phyloP scores from a whole-genome alignment of 2,797 vertebrate genomes.

The Periophthalmus magnuspinnatus region DNA sequence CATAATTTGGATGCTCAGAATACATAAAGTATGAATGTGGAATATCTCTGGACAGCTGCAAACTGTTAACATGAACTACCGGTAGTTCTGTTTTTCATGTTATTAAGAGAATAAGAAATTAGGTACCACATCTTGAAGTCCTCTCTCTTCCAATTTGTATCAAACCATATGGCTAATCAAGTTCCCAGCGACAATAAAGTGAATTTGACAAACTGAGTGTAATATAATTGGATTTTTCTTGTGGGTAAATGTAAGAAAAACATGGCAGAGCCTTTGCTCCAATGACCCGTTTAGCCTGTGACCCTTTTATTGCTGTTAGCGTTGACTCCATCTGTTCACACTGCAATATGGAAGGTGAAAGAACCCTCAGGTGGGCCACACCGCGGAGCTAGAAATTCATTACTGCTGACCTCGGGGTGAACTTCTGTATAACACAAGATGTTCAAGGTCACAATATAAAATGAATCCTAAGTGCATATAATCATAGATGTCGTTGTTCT shows the following conservation, averaged over 20 bases:
- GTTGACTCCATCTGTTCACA: slow-evolving; percentile 10
- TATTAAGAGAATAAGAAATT: too few relatives aligned
- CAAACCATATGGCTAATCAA: not conserved
- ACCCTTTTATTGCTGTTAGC: slow-evolving; percentile 9
- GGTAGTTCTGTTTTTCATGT: too few relatives aligned
- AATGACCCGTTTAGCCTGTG: not conserved
- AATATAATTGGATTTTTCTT: not conserved
- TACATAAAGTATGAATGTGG: too few relatives aligned
- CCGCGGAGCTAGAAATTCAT: slow-evolving; percentile 3
- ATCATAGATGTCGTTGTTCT: too few relatives aligned
- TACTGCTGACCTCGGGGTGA: slow-evolving; percentile 19
- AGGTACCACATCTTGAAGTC: not conserved
- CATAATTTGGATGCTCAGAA: too few relatives aligned
- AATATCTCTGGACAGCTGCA: too few relatives aligned
- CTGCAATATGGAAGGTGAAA: not conserved
- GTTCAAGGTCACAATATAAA: slow-evolving; percentile 4
- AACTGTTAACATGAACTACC: too few relatives aligned
- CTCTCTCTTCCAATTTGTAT: not conserved
- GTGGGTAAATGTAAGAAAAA: not conserved
- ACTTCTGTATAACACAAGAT: slow-evolving; percentile 15
- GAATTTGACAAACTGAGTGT: not conserved
- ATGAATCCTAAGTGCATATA: too few relatives aligned
- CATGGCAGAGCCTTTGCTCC: not conserved
- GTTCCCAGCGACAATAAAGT: not conserved
- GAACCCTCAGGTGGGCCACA: slow-evolving; percentile 1